These are phyloP conservation scores for Neotoma lepida DNA, from an alignment of 2,113 vertebrate species.

Conservation along the genomic window DNA sequence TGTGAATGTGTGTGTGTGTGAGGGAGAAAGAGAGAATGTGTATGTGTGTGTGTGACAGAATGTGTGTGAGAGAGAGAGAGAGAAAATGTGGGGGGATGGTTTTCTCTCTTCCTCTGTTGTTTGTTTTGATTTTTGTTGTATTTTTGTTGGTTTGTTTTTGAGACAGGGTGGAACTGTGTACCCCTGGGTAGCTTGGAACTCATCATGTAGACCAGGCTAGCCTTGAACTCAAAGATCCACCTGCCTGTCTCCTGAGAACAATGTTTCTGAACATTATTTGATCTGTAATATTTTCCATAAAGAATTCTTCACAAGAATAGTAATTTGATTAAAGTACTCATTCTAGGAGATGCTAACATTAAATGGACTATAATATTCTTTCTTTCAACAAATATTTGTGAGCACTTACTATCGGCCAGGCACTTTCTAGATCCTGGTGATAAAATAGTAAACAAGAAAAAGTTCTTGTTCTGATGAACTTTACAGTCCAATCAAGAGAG, in stretches of 20 bases:
- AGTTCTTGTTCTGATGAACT: neutral
- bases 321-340: constrained; percentile 14
- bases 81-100: neutral
- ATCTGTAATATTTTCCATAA: neutral
- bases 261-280: neutral
- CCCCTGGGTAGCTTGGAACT: neutral
- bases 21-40: no score
- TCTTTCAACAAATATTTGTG: neutral
- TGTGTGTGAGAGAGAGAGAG: no score
- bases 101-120: neutral
- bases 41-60: no score
- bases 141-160: neutral
- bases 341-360: neutral
- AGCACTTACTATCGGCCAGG: neutral
- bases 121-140: neutral
- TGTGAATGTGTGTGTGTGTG: no score
- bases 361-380: neutral
- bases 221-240: neutral
- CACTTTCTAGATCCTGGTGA: neutral
- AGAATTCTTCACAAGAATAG: constrained; percentile 29
- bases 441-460: neutral
- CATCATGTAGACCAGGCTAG: neutral
- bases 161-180: neutral
- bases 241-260: neutral
- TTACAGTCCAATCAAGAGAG: neutral